Percentiles rank a stretch among this genome's conserved stretches.
These are phyloP conservation scores for Atrina japonica DNA, from an alignment of 2,888 invertebrate genomes.

Conservation along the genomic window DNA sequence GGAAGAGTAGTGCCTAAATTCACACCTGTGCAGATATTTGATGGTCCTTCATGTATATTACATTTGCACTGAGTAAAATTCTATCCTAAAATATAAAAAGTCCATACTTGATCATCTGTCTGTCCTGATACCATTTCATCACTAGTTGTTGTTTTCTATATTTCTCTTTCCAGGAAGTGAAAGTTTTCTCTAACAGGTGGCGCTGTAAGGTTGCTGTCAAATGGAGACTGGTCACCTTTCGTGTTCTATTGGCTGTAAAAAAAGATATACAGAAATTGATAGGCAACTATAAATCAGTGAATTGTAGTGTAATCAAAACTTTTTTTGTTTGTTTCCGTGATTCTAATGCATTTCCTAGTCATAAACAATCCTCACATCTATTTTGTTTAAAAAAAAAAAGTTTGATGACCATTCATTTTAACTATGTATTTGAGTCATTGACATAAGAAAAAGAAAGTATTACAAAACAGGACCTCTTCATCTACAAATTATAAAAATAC, in stretches of 20 bases:
- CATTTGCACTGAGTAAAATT: too few relatives aligned
- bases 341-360: too few relatives aligned
- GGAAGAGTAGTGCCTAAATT: too few relatives aligned
- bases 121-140: conserved; percentile 46
- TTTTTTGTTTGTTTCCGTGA: too few relatives aligned
- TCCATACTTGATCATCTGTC: conserved; percentile 46
- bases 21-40: too few relatives aligned
- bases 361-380: neutral
- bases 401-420: neutral
- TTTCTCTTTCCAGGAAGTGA: conserved; percentile 50
- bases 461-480: too few relatives aligned
- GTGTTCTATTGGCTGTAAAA: conserved; percentile 47
- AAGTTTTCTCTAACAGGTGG: conserved; percentile 49
- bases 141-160: conserved; percentile 46
- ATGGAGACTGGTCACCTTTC: conserved; percentile 38
- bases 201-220: conserved; percentile 36
- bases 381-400: neutral
- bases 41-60: too few relatives aligned
- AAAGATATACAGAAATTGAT: neutral
- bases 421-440: neutral
- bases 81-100: too few relatives aligned
- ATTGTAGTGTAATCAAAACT: too few relatives aligned
- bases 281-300: neutral
- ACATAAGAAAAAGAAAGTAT: too few relatives aligned
- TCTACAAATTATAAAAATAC: too few relatives aligned